These are phyloP conservation scores for Cepaea hortensis DNA, from an alignment of 2,888 invertebrate species.

Conservation along the genomic window DNA sequence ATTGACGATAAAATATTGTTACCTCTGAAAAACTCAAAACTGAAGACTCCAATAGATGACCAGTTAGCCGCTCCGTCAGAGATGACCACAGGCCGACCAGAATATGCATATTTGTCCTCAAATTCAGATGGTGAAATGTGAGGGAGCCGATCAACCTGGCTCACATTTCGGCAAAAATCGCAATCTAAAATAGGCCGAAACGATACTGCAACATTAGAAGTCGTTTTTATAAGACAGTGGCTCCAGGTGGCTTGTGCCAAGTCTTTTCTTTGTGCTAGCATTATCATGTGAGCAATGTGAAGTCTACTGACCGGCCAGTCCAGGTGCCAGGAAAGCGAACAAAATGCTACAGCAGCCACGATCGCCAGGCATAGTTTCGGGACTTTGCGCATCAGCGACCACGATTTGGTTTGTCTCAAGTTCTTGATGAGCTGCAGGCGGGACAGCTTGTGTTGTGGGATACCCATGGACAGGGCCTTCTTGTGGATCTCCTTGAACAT, in stretches of 20 bases:
- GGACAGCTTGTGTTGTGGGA: slow-evolving; percentile 59
- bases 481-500: slow-evolving; percentile 55
- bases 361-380: slow-evolving; percentile 29
- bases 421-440: slow-evolving; percentile 57
- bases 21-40: slow-evolving; percentile 87
- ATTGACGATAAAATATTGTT: not conserved
- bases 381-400: not conserved
- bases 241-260: slow-evolving; percentile 53
- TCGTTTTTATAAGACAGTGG: slow-evolving; percentile 62
- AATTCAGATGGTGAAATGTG: slow-evolving; percentile 84
- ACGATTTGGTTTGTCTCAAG: slow-evolving; percentile 43
- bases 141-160: slow-evolving; percentile 82
- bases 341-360: not conserved
- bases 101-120: slow-evolving; percentile 85
- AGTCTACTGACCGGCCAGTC: slow-evolving; percentile 63
- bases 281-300: slow-evolving; percentile 56
- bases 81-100: slow-evolving; percentile 88
- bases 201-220: slow-evolving; percentile 64
- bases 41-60: slow-evolving; percentile 87
- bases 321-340: slow-evolving; percentile 53
- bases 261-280: slow-evolving; percentile 55
- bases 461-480: slow-evolving; percentile 59
- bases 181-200: slow-evolving; percentile 90
- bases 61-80: slow-evolving; percentile 88
- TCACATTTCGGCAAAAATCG: slow-evolving; percentile 84